Evolutionary conservation across 2,888 invertebrate genomes (phyloP), one percentile per base, ranked within the genome.

Genomic region (Parochlus steinenii): DNA sequence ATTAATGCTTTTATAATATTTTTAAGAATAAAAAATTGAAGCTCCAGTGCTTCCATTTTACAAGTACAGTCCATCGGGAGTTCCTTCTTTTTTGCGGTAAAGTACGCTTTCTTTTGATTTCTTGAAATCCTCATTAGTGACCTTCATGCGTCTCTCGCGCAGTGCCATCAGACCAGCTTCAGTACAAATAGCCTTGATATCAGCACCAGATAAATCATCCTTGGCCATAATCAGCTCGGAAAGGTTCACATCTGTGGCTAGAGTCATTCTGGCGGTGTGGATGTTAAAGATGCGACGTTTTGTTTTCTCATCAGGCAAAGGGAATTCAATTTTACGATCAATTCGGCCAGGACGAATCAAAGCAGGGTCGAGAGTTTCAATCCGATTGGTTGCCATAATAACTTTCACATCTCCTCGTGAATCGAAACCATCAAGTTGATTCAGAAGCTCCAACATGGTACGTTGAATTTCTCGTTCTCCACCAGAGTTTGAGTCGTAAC

Each of bases 81-180:
- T 95, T 44, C 97, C 97, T 64, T 98, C 98, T 55, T 98, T 97
- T 68, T 98, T 98, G 40, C 97, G 74, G 55, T 98, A 98, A 31
- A 99, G 67, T 18, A 99, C 97, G 62, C 92, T 98, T 57, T 99
- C 98, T 61, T 98, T 98, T 1, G 97, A 93, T 58, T 99, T 98
- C 58, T 89, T 87, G 58, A 99, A 98, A 61, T 99, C 98, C 59
- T 98, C 97, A 63, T 93, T 95, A 41, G 92, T 98, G 20, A 98
- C 98, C 61, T 95, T 97, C 98, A 99, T 99, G 47, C 98, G 74
- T 36, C 98, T 74, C 58, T 98, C 98, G 42, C 98, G 68, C 32
- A 98, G 62, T 4, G 98, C 98, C 81, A 99, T 86, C 37, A 99
- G 64, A 42, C 98, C 98, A 37, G 95, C 98, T 67, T 98, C 98